These are phyloP conservation scores for Trachymyrmex cornetzi DNA, from an alignment of 1,140 invertebrate species.

Conservation along the genomic window DNA sequence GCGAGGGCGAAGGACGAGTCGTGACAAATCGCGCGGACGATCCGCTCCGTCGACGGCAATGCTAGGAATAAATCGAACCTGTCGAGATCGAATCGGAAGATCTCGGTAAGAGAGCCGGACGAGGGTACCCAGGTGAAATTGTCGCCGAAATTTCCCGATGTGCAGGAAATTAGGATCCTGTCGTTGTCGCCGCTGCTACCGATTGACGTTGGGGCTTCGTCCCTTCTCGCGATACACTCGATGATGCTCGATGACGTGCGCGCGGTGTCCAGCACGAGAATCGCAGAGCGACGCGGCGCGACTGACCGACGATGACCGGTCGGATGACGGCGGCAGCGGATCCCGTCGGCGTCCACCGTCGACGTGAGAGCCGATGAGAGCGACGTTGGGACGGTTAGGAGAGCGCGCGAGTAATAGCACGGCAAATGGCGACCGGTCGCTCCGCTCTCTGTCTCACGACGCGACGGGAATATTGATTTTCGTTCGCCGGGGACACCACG, in stretches of 20 bases:
- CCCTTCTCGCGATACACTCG: neutral
- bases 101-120: constrained; percentile 63
- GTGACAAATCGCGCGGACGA: neutral
- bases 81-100: constrained; percentile 74
- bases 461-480: constrained; percentile 61
- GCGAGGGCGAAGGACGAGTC: constrained; percentile 1
- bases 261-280: neutral
- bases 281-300: constrained; percentile 33
- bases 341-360: constrained; percentile 24
- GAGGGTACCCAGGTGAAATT: constrained; percentile 32
- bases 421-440: constrained; percentile 46
- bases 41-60: constrained; percentile 58
- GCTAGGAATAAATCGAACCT: constrained; percentile 71
- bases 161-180: neutral
- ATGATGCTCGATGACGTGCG: constrained; percentile 13
- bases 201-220: neutral
- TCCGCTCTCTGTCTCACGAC: constrained; percentile 7
- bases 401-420: constrained; percentile 22
- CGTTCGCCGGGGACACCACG: constrained; percentile 38
- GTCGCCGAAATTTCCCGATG: neutral
- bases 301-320: constrained; percentile 21
- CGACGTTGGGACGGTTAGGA: neutral
- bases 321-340: neutral
- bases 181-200: neutral
- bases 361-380: neutral